Evolutionary conservation across 2,888 invertebrate genomes (phyloP).

Genomic region (Eucriotettix oculatus): DNA sequence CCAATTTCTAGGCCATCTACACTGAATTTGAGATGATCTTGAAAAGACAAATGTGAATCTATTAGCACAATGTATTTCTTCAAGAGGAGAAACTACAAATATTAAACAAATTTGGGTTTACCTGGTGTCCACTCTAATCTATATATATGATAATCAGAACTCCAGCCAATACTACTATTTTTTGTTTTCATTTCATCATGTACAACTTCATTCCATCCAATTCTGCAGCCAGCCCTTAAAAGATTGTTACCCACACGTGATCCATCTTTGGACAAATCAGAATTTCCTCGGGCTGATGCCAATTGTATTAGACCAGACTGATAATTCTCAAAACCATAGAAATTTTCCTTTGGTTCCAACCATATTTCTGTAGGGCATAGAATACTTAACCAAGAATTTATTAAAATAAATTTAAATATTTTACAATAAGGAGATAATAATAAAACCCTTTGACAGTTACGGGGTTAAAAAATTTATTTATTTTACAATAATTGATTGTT

Average conservation of each 20-base stretch:
- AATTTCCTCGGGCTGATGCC: conserved; percentile 51
- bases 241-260: conserved; percentile 2
- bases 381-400: too few relatives aligned
- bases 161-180: conserved; percentile 17
- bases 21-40: conserved; percentile 29
- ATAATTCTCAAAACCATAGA: conserved; percentile 19
- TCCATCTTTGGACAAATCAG: conserved; percentile 14
- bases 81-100: not conserved
- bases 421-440: too few relatives aligned
- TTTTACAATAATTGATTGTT: too few relatives aligned
- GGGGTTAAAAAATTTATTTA: too few relatives aligned
- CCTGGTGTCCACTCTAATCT: conserved; percentile 49
- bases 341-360: conserved; percentile 21
- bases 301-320: conserved; percentile 56
- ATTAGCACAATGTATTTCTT: not conserved
- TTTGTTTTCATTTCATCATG: not conserved
- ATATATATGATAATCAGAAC: conserved; percentile 50
- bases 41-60: conserved; percentile 5
- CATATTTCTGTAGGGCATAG: conserved; percentile 23
- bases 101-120: conserved; percentile 17
- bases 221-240: conserved; percentile 5
- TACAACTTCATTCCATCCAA: conserved; percentile 1
- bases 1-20: conserved; percentile 42
- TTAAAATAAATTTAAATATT: too few relatives aligned
- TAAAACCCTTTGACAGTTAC: too few relatives aligned